These are phyloP conservation scores for Spisula subtruncata DNA, from an alignment of 2,888 invertebrate genomes.

Conservation along the genomic window DNA sequence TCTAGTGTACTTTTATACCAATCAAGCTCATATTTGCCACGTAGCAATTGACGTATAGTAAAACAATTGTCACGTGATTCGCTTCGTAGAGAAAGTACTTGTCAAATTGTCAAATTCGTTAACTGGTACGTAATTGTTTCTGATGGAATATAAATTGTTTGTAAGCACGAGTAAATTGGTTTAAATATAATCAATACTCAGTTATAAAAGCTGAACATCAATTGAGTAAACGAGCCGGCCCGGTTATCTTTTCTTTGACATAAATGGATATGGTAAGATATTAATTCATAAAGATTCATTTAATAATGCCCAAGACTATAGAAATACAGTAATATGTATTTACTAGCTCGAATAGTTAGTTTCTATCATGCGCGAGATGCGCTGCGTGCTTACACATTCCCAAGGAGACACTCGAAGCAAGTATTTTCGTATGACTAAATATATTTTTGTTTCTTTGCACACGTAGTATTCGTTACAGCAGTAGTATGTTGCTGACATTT, in stretches of 20 bases:
- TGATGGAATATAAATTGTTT: neutral
- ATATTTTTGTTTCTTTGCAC: too few relatives aligned
- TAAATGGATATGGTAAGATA: too few relatives aligned
- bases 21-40: neutral
- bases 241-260: neutral
- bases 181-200: slow-evolving; percentile 3
- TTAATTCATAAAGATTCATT: too few relatives aligned
- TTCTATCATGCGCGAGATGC: too few relatives aligned
- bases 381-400: too few relatives aligned
- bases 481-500: too few relatives aligned
- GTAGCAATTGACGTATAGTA: neutral
- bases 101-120: neutral
- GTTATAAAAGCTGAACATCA: neutral
- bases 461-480: too few relatives aligned
- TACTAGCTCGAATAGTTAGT: too few relatives aligned
- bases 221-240: neutral
- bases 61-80: neutral
- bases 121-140: neutral
- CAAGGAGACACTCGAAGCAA: too few relatives aligned
- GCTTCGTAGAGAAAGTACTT: neutral
- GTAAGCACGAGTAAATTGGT: neutral
- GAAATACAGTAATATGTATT: too few relatives aligned
- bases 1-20: neutral
- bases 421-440: too few relatives aligned
- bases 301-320: too few relatives aligned